These are phyloP conservation scores for Tonatia bakeri DNA, from an alignment of 2,113 vertebrate genomes.

Conservation along the genomic window DNA sequence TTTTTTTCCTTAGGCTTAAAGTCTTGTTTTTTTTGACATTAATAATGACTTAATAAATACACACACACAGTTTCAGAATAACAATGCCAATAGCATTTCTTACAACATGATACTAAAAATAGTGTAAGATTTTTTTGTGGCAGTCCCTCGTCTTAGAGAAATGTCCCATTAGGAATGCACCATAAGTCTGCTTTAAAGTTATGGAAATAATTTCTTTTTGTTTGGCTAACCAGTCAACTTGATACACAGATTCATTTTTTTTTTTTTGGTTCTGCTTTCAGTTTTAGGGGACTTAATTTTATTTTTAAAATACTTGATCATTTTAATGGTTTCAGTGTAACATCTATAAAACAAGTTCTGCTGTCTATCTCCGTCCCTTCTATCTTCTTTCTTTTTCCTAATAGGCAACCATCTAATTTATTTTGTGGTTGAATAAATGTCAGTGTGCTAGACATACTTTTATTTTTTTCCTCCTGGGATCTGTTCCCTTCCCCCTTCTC, in stretches of 20 bases:
- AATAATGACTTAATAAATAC: neutral
- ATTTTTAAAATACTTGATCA: neutral
- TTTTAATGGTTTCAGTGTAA: neutral
- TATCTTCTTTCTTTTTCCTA: neutral
- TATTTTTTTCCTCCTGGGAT: neutral
- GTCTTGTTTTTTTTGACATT: neutral
- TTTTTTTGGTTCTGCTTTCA: neutral
- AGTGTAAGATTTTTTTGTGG: neutral
- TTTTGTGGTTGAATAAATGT: neutral
- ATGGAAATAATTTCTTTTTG: neutral
- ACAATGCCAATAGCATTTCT: neutral
- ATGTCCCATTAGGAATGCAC: neutral
- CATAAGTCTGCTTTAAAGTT: neutral
- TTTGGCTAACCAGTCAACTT: neutral
- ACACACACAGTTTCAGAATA: neutral
- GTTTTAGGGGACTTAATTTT: neutral
- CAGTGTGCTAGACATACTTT: neutral
- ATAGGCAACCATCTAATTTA: neutral
- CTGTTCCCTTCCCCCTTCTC: fast-evolving
- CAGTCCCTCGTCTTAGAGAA: neutral
- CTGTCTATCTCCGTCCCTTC: neutral
- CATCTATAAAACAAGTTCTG: neutral
- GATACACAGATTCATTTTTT: neutral
- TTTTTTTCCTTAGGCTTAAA: neutral
- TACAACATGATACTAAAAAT: neutral